Evolutionary conservation across 2,888 invertebrate species (phyloP).

Genomic region (Corbicula japonica): DNA sequence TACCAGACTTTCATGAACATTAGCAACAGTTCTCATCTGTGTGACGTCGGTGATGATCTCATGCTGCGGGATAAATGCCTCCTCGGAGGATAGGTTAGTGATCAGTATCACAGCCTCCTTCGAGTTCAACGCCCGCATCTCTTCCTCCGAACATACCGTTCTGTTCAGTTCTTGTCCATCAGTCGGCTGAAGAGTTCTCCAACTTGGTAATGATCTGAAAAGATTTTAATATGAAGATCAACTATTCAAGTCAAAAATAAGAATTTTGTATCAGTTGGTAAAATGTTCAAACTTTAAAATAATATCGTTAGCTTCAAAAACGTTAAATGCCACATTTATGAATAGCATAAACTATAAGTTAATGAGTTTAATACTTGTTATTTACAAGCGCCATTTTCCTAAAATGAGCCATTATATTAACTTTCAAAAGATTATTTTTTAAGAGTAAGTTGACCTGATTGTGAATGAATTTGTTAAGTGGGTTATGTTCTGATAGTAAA

Average conservation of each 20-base stretch:
- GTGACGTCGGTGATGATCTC: conserved; percentile 95
- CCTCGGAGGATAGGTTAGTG: conserved; percentile 92
- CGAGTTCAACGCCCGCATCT: conserved; percentile 92
- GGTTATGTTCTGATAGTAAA: too few species aligned
- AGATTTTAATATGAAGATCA: background rate
- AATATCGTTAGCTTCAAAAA: too few species aligned
- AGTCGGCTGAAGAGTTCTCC: conserved; percentile 86
- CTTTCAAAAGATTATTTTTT: too few species aligned
- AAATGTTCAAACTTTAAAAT: too few species aligned
- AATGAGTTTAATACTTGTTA: too few species aligned
- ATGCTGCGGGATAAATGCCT: conserved; percentile 93
- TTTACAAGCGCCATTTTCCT: too few species aligned
- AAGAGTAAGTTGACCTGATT: too few species aligned
- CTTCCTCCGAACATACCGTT: conserved; percentile 91
- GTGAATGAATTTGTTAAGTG: too few species aligned
- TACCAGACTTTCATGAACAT: conserved; percentile 96
- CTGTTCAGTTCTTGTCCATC: conserved; percentile 80
- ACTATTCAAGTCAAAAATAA: background rate
- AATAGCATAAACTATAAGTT: too few species aligned
- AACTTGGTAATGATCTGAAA: conserved; percentile 90
- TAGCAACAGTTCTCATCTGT: conserved; percentile 94
- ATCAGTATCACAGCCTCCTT: conserved; percentile 97
- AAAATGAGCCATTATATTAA: too few species aligned
- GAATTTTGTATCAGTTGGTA: too few species aligned
- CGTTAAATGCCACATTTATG: too few species aligned